These are phyloP conservation scores for Fistularia commersonii DNA, from an alignment of 2,797 vertebrate species.

Conservation along the genomic window DNA sequence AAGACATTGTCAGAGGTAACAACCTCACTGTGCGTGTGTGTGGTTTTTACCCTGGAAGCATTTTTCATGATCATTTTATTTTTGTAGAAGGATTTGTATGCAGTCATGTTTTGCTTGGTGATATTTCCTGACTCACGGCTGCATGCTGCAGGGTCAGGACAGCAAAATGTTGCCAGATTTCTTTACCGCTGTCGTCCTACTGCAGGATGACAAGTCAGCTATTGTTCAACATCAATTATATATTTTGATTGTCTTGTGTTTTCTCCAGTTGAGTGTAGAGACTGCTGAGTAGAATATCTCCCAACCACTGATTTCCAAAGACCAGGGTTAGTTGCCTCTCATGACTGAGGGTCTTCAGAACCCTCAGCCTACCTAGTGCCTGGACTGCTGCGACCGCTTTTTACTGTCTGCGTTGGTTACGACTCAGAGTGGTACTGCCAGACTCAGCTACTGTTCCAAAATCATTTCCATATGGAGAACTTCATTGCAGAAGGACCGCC, in stretches of 20 bases:
- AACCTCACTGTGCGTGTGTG: no score
- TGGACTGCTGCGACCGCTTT: constrained; percentile 41
- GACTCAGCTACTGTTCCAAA: constrained; percentile 62
- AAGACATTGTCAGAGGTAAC: no score
- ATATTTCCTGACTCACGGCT: no score
- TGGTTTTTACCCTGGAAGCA: no score
- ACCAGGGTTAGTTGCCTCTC: constrained; percentile 41
- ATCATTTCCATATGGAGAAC: constrained; percentile 67
- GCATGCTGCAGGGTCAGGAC: no score
- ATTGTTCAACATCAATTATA: neutral
- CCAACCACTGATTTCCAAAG: constrained; percentile 27
- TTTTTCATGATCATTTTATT: no score
- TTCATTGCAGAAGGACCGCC: constrained; percentile 44
- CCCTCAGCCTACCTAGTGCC: constrained; percentile 26
- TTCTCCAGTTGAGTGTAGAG: constrained; percentile 7
- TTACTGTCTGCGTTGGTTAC: constrained; percentile 62
- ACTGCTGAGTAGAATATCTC: constrained; percentile 4
- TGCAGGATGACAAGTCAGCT: neutral
- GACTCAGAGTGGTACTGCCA: constrained; percentile 56
- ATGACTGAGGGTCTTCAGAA: constrained; percentile 18
- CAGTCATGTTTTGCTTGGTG: no score
- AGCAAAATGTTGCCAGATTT: no score
- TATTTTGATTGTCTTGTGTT: neutral
- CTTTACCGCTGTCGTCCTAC: no score
- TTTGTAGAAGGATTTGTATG: no score